Conservation (phyloP, 1,140 invertebrate species). For the Pseudomyrmex pallidus region DNA sequence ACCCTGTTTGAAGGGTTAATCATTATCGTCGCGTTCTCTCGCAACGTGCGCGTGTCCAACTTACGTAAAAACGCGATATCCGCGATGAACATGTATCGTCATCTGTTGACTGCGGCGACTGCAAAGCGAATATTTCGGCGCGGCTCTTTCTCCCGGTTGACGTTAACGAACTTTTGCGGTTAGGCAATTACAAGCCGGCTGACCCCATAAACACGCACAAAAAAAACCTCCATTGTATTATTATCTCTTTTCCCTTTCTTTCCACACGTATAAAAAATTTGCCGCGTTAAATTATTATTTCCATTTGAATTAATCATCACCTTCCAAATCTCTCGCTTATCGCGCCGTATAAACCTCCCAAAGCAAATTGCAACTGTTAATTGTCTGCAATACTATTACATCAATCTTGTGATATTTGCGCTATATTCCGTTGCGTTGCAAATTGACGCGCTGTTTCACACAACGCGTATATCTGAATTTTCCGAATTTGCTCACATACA, state of each 20-base stretch:
- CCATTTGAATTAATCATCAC: too few relatives aligned
- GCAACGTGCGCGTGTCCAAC: conserved; percentile 8
- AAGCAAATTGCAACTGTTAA: too few relatives aligned
- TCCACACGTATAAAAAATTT: conserved; percentile 10
- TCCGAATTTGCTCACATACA: conserved; percentile 4
- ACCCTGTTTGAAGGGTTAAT: not conserved
- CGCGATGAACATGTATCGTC: conserved; percentile 45
- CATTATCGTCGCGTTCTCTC: conserved; percentile 6
- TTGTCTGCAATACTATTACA: too few relatives aligned
- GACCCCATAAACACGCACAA: conserved; percentile 14
- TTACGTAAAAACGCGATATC: conserved; percentile 41
- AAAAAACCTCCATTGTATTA: conserved; percentile 28
- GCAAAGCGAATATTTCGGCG: conserved; percentile 51
- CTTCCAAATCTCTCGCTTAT: too few relatives aligned
- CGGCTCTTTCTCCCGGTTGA: conserved; percentile 46
- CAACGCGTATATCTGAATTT: not conserved
- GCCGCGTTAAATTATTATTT: too few relatives aligned
- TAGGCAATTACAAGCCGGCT: conserved; percentile 50
- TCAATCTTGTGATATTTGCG: too few relatives aligned
- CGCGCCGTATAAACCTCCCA: too few relatives aligned
- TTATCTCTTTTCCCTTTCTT: not conserved
- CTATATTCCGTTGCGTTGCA: too few relatives aligned
- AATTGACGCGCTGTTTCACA: not conserved
- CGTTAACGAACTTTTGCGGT: conserved; percentile 57
- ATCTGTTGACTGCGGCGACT: conserved; percentile 35